Base-by-base conservation (phyloP, 2,113 vertebrate species). In the Nibea albiflora region DNA sequence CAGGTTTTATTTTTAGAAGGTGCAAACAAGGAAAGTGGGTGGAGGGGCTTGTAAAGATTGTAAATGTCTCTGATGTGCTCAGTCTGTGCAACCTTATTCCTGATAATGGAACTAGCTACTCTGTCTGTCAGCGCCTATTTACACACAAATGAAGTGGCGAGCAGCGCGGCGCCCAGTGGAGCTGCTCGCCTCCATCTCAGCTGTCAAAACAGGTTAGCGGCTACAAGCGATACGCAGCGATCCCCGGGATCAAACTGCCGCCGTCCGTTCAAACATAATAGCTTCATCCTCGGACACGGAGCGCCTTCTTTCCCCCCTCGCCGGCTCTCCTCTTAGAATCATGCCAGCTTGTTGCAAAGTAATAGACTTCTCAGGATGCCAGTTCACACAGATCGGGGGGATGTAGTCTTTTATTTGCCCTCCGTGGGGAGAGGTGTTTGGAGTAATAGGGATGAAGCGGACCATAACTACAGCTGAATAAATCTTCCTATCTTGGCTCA, bases 81-180 rank as follows among this genome's bases (percentile, higher is more conserved):
- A 85, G 88, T 89, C 86, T 89, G 90, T 69, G 80, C 87, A 80
- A 54, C 65, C 90, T 88, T 87, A 91, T 91, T 91, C 81, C 90
- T 84, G 87, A 90, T 93, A 93, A 93, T 92, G 90, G 90, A 88
- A 87, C 74, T 16, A 87, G 89, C 92, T 77, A 47, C 73, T 89
- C 83, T 20, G 83, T 90, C 90, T 93, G 93, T 93, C 93, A 86
- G 88, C 69, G 84, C 88, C 89, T 86, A 92, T 93, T 94, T 92
- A 91, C 90, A 85, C 92, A 90, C 91, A 91, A 92, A 92, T 91
- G 92, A 93, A 93, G 92, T 85, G 89, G 90, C 81, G 62, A 90
- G 91, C 53, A 63, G 61, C 78, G 19, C 57, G 79, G 35, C 72
- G 63, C 90, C 90, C 90, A 47, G 84, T 17, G 80, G 92, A 90